A percentile compares a stretch with the other conserved stretches of the same genome.
Evolutionary conservation across 1,140 invertebrate genomes (phyloP).

Genomic region (Aphelenchoides fujianensis): DNA sequence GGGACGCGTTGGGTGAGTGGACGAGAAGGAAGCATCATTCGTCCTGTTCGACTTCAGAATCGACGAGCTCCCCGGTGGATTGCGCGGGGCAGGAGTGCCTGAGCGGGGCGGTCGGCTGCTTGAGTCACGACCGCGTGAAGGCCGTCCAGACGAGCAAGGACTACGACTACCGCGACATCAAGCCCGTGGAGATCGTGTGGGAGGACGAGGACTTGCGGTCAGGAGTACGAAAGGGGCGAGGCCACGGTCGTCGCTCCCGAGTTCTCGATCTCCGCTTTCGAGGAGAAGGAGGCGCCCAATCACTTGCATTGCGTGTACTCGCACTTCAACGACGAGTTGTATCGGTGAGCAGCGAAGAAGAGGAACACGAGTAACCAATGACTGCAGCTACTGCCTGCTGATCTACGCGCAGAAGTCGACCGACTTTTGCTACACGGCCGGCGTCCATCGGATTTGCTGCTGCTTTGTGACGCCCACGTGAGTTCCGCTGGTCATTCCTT

Average conservation of each 20-base stretch:
- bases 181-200: background rate
- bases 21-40: background rate
- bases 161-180: background rate
- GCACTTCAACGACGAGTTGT: conserved; percentile 25
- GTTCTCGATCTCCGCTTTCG: background rate
- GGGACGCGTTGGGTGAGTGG: background rate
- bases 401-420: conserved; percentile 19
- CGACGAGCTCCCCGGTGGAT: conserved; percentile 4
- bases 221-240: background rate
- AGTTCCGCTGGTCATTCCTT: background rate
- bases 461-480: conserved; percentile 17
- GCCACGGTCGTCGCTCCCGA: background rate
- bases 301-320: conserved; percentile 16
- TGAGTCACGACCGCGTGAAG: conserved; percentile 11
- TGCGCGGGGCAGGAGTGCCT: conserved; percentile 6
- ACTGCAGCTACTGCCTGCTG: conserved; percentile 20
- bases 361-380: background rate
- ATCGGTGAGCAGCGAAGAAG: background rate
- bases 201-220: conserved; percentile 15
- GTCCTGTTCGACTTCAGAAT: background rate
- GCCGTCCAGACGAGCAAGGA: background rate
- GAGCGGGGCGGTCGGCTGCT: conserved; percentile 10
- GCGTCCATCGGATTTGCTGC: conserved; percentile 22
- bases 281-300: background rate
- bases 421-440: background rate